A percentile compares a stretch with the other conserved stretches of the same genome.
These are phyloP conservation scores for Tuta absoluta DNA, from an alignment of 2,888 invertebrate species.

Conservation along the genomic window DNA sequence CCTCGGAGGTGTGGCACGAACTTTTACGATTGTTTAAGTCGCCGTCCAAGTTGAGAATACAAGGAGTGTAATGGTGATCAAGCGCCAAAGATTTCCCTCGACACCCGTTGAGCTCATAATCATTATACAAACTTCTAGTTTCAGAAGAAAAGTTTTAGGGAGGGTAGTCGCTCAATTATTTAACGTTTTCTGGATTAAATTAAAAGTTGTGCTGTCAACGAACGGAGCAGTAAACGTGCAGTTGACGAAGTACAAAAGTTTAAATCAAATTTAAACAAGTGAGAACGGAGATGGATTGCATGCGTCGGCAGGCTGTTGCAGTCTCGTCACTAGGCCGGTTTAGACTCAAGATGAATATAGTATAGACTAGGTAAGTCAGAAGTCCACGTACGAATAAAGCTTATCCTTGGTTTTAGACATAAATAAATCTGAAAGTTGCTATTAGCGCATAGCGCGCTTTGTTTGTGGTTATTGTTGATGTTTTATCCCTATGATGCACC, in stretches of 20 bases:
- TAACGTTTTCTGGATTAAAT: constrained; percentile 58
- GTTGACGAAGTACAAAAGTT: constrained; percentile 68
- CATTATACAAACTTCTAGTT: constrained; percentile 57
- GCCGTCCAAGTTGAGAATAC: constrained; percentile 38
- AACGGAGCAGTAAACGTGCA: constrained; percentile 45
- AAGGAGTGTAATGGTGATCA: constrained; percentile 30
- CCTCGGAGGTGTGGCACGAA: constrained; percentile 32
- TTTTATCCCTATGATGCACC: too few relatives aligned
- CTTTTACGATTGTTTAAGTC: constrained; percentile 44
- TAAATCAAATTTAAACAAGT: constrained; percentile 66
- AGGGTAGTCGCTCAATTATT: constrained; percentile 48
- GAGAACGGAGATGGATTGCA: constrained; percentile 51
- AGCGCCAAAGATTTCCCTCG: constrained; percentile 63
- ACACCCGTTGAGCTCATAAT: constrained; percentile 50
- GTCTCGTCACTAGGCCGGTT: neutral
- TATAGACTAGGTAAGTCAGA: too few relatives aligned
- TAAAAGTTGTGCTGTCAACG: constrained; percentile 56
- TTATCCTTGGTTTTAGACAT: too few relatives aligned
- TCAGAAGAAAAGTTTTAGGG: constrained; percentile 42
- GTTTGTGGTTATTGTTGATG: too few relatives aligned
- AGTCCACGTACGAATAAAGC: too few relatives aligned
- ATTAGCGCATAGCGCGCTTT: too few relatives aligned
- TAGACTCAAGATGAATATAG: too few relatives aligned
- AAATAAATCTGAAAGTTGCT: too few relatives aligned
- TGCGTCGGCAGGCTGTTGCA: neutral